Percentiles rank a stretch among this genome's conserved stretches.
phyloP scores from a whole-genome alignment of 2,888 invertebrate species.

The Heliconius cydno region DNA sequence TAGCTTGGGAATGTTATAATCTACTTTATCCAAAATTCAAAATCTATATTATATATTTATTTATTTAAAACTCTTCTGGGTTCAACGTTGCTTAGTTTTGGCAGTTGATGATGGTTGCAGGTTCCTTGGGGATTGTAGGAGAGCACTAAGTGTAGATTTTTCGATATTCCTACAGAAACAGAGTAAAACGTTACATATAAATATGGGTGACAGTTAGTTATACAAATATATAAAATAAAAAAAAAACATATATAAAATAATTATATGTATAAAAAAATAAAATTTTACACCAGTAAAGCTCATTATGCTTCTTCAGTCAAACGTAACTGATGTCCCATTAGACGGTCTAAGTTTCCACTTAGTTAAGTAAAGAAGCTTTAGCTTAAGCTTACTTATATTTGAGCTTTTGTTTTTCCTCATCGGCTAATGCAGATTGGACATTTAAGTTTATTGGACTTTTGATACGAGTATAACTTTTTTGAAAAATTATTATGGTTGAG shows the following conservation, averaged over 20 bases:
- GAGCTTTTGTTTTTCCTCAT: slow-evolving; percentile 32
- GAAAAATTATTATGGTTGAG: background rate
- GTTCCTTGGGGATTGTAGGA: too few species aligned
- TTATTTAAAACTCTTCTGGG: too few species aligned
- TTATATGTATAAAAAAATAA: background rate
- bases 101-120: too few species aligned
- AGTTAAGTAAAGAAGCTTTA: slow-evolving; percentile 39
- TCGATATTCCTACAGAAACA: too few species aligned
- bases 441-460: background rate
- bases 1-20: background rate
- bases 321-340: slow-evolving; percentile 34
- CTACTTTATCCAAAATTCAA: background rate
- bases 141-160: too few species aligned
- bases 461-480: background rate
- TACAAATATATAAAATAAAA: background rate
- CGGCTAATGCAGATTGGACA: slow-evolving; percentile 39
- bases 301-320: slow-evolving; percentile 16
- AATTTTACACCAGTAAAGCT: background rate
- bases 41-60: too few species aligned
- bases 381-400: slow-evolving; percentile 30
- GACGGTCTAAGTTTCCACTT: slow-evolving; percentile 36
- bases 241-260: background rate
- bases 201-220: too few species aligned
- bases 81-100: too few species aligned
- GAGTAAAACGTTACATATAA: too few species aligned